These are phyloP conservation scores for Phycodurus eques DNA, from an alignment of 2,113 vertebrate genomes.

Conservation along the genomic window DNA sequence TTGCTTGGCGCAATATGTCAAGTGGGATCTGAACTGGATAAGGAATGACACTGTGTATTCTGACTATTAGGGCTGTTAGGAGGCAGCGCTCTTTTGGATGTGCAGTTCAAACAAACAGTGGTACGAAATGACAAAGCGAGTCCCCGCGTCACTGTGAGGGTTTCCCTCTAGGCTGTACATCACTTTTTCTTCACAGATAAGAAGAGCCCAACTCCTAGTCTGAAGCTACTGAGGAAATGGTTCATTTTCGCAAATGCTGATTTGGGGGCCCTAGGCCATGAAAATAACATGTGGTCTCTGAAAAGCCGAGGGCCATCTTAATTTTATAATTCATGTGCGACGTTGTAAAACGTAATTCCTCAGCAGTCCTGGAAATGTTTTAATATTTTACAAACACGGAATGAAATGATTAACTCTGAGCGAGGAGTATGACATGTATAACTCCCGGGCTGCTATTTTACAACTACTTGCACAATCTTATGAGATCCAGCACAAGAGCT, in stretches of 20 bases:
- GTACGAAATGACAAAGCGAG: conserved; percentile 40
- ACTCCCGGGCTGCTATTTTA: conserved; percentile 6
- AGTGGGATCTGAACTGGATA: conserved; percentile 5
- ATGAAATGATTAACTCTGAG: background rate
- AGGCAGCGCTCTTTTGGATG: conserved; percentile 26
- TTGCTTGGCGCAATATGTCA: background rate
- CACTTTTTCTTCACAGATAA: conserved; percentile 54
- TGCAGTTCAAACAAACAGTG: conserved; percentile 51
- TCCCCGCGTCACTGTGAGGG: conserved; percentile 30
- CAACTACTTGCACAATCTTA: no score
- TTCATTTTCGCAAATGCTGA: conserved; percentile 49
- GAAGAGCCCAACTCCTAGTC: conserved; percentile 52
- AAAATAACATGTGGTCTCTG: conserved; percentile 38
- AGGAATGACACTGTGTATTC: conserved; percentile 13
- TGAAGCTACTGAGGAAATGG: conserved; percentile 32
- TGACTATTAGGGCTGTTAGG: conserved; percentile 32
- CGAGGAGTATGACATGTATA: conserved; percentile 11
- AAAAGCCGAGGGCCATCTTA: conserved; percentile 32
- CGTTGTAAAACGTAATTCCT: conserved; percentile 22
- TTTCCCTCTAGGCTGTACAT: conserved; percentile 53
- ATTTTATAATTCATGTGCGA: conserved; percentile 40
- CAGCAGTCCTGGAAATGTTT: conserved; percentile 6
- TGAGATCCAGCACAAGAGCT: no score
- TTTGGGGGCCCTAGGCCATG: conserved; percentile 38
- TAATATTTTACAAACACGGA: background rate